Conservation (phyloP, 2,797 vertebrate genomes). For the Eulemur rubriventer region DNA sequence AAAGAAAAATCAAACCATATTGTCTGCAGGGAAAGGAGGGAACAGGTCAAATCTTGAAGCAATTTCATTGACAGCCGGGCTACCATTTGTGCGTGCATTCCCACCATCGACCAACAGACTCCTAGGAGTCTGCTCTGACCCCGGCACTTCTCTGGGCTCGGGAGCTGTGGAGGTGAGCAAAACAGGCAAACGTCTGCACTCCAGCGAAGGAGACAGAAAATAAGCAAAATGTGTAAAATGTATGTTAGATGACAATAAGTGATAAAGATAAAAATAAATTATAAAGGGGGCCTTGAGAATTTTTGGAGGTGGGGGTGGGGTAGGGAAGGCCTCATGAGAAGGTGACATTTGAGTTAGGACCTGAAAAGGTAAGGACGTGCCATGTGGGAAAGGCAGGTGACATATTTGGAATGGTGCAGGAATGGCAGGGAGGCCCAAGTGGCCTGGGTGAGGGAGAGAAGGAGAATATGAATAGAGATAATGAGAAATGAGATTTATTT, state of each 20-base stretch:
- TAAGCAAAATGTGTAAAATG: not conserved
- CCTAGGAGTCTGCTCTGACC: too few relatives aligned
- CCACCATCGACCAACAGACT: not conserved
- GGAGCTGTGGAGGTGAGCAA: not conserved
- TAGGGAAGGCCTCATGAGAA: not conserved
- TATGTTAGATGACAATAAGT: too few relatives aligned
- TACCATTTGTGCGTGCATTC: too few relatives aligned
- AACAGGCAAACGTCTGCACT: not conserved
- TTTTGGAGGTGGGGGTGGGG: accelerated
- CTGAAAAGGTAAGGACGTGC: not conserved
- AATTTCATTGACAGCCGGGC: not conserved
- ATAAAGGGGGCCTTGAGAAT: not conserved
- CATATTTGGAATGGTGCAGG: not conserved
- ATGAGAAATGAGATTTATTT: not conserved
- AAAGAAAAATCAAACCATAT: not conserved
- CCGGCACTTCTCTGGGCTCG: not conserved
- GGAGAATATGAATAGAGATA: not conserved
- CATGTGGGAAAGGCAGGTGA: not conserved
- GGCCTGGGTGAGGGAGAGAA: not conserved
- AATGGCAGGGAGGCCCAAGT: not conserved
- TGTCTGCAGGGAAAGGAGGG: not conserved
- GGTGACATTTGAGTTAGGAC: not conserved
- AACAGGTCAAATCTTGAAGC: not conserved
- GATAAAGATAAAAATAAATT: not conserved
- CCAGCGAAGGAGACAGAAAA: not conserved